Conservation (phyloP, 1,140 invertebrate species). For the Aricia agestis region DNA sequence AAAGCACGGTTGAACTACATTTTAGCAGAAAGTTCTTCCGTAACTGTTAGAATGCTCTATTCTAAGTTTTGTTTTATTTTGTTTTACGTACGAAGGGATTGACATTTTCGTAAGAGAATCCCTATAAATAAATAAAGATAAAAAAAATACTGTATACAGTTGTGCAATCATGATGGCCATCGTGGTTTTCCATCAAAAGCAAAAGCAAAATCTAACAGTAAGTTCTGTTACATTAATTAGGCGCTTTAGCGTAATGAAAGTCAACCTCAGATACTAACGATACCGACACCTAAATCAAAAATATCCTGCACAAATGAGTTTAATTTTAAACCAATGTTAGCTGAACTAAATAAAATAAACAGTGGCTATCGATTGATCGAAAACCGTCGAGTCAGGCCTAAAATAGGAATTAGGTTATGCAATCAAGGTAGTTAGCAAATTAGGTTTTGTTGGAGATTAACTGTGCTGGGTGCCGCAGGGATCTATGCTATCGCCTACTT, state of each 20-base stretch:
- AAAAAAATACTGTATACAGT: too few relatives aligned
- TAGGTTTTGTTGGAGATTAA: neutral
- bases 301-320: neutral
- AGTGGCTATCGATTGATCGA: neutral
- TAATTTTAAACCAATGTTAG: neutral
- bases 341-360: neutral
- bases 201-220: too few relatives aligned
- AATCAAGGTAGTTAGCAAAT: neutral
- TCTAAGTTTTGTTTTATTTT: too few relatives aligned
- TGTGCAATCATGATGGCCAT: too few relatives aligned
- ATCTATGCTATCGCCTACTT: neutral
- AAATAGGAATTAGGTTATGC: slow-evolving; percentile 1
- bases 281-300: neutral
- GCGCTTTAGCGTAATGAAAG: neutral
- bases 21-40: too few relatives aligned
- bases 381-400: neutral
- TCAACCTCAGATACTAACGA: neutral
- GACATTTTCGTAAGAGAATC: too few relatives aligned
- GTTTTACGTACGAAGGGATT: too few relatives aligned
- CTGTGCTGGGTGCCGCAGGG: neutral
- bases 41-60: too few relatives aligned
- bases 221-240: too few relatives aligned
- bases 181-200: too few relatives aligned
- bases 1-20: too few relatives aligned
- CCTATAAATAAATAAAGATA: too few relatives aligned